Conservation (phyloP, 2,113 vertebrate species). For the Odocoileus virginianus region DNA sequence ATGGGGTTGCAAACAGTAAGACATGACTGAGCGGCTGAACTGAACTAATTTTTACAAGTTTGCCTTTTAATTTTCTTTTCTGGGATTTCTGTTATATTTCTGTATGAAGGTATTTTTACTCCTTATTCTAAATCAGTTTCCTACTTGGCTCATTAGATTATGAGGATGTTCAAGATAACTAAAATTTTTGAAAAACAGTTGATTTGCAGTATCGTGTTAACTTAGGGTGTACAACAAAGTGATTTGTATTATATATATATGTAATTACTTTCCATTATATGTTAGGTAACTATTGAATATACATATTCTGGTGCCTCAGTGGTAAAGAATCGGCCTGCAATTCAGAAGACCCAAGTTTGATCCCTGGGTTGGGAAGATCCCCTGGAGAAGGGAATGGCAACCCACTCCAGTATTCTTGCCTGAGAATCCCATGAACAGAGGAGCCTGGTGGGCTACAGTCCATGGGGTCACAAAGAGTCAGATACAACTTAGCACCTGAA, state of each 20-base stretch:
- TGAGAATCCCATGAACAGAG: background rate
- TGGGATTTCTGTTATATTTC: background rate
- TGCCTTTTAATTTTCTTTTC: background rate
- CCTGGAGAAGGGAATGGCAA: background rate
- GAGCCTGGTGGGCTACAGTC: background rate
- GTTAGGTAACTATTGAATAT: background rate
- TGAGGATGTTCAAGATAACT: background rate
- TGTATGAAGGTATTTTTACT: background rate
- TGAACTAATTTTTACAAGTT: background rate
- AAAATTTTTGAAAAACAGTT: background rate
- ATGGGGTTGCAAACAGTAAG: background rate
- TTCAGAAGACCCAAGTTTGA: background rate
- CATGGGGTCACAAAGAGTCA: background rate
- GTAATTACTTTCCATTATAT: background rate
- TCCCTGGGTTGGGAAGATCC: background rate
- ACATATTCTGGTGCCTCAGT: background rate
- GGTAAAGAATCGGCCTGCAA: background rate
- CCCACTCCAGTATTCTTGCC: background rate
- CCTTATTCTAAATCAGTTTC: background rate
- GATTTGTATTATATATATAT: background rate
- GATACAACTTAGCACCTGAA: background rate
- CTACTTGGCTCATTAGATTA: background rate
- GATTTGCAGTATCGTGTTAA: background rate
- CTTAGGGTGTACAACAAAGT: background rate
- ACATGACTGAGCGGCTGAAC: background rate